A percentile compares a stretch with the other conserved stretches of the same genome.
Conservation (phyloP, 2,113 vertebrate species). For the Recurvirostra avosetta region DNA sequence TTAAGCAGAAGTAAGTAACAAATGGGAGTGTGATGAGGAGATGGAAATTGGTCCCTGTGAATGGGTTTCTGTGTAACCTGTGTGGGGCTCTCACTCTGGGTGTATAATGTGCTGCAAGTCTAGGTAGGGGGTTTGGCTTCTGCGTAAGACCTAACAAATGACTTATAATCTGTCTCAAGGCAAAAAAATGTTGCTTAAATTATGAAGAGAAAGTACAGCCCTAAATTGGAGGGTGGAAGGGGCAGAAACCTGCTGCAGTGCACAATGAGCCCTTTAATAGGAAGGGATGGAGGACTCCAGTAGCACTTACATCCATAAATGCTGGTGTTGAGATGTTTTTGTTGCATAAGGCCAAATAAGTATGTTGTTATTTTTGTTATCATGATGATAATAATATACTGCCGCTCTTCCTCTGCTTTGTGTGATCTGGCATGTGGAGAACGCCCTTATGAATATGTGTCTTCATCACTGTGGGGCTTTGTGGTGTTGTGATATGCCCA, state of each 20-base stretch:
- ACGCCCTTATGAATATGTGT: fast-evolving
- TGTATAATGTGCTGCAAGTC: fast-evolving
- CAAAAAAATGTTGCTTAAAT: not conserved
- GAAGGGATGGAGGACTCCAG: fast-evolving
- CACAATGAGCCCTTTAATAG: fast-evolving
- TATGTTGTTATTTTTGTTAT: fast-evolving
- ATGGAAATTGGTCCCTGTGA: not conserved
- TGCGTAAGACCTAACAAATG: not conserved
- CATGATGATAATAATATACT: fast-evolving
- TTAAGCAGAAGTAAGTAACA: not conserved
- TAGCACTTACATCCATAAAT: fast-evolving
- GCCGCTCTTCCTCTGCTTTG: not conserved
- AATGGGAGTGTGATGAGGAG: no score
- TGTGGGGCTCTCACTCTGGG: not conserved
- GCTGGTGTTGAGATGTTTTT: not conserved
- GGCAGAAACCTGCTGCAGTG: not conserved
- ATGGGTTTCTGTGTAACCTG: not conserved
- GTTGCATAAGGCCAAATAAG: no score
- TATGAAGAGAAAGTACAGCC: not conserved
- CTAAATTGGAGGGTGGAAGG: not conserved
- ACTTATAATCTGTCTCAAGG: not conserved
- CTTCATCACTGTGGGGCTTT: not conserved
- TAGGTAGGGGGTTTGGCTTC: no score
- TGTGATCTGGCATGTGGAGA: not conserved
- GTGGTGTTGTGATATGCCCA: not conserved